phyloP scores from a whole-genome alignment of 2,888 invertebrate genomes.

The Ptychoptera albimana region DNA sequence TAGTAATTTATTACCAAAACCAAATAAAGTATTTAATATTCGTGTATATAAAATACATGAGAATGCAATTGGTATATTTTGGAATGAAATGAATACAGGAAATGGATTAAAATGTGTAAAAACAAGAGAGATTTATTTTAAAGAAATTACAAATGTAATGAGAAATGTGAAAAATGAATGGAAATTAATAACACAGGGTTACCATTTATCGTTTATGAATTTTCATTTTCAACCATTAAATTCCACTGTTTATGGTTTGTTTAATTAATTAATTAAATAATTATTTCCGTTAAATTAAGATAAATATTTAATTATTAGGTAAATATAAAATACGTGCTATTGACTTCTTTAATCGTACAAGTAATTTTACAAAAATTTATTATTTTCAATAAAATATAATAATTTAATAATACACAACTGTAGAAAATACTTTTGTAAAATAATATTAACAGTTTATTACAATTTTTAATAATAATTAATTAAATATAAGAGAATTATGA shows the following conservation, averaged over 20 bases:
- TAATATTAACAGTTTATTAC: too few species aligned
- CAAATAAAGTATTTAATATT: slow-evolving; percentile 25
- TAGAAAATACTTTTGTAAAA: too few species aligned
- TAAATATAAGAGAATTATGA: too few species aligned
- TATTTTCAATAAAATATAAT: too few species aligned
- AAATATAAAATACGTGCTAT: slow-evolving; percentile 24
- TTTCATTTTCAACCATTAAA: slow-evolving; percentile 22
- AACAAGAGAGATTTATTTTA: slow-evolving; percentile 28
- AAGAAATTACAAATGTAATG: slow-evolving; percentile 7
- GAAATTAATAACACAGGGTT: slow-evolving; percentile 17
- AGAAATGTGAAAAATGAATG: too few species aligned
- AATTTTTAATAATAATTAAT: too few species aligned
- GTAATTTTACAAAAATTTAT: slow-evolving; percentile 20
- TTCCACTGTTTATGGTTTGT: slow-evolving; percentile 19
- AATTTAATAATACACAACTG: too few species aligned
- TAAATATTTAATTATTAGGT: slow-evolving; percentile 15
- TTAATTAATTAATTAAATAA: background rate
- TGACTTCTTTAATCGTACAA: slow-evolving; percentile 22
- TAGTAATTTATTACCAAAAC: slow-evolving; percentile 17
- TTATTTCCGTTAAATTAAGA: background rate
- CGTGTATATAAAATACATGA: slow-evolving; percentile 25
- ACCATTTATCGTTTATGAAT: slow-evolving; percentile 26
- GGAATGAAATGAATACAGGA: slow-evolving; percentile 26
- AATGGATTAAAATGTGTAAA: slow-evolving; percentile 21
- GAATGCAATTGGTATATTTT: slow-evolving; percentile 32